phyloP scores from a whole-genome alignment of 2,113 vertebrate genomes.

The Bolborhynchus lineola region DNA sequence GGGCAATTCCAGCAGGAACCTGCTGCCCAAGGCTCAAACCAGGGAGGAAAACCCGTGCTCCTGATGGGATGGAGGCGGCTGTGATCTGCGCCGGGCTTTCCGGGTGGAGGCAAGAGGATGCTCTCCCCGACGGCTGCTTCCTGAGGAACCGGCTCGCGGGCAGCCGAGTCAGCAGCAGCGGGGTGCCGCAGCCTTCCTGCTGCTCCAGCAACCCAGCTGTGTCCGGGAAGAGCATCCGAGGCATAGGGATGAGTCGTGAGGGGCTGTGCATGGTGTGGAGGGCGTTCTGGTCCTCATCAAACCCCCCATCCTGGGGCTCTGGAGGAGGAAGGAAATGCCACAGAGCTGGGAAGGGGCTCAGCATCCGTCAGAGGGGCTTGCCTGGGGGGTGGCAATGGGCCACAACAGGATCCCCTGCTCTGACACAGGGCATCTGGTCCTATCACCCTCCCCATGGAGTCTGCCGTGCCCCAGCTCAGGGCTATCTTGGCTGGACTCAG shows the following conservation, averaged over 20 bases:
- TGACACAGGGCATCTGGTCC: background rate
- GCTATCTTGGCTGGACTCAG: background rate
- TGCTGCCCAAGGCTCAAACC: background rate
- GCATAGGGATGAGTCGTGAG: accelerated
- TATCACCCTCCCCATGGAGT: accelerated
- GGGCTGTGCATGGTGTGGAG: accelerated
- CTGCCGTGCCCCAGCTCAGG: background rate
- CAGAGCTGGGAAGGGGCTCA: background rate
- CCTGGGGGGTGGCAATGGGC: background rate
- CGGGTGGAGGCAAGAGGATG: conserved; percentile 3
- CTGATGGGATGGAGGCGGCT: background rate
- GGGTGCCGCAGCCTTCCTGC: conserved; percentile 21
- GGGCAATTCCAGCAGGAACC: background rate
- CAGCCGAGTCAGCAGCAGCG: background rate
- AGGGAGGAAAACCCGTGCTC: background rate
- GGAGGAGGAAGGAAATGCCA: background rate
- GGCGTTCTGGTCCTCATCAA: accelerated
- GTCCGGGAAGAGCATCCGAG: background rate
- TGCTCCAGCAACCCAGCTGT: background rate
- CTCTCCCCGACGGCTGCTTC: conserved; percentile 22
- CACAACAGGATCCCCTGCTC: background rate
- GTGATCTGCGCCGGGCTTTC: conserved; percentile 21
- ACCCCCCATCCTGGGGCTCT: accelerated
- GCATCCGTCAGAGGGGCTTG: background rate
- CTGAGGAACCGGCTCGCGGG: background rate